Conservation (phyloP, 2,113 vertebrate species). For the Amblyopsis rosae region DNA sequence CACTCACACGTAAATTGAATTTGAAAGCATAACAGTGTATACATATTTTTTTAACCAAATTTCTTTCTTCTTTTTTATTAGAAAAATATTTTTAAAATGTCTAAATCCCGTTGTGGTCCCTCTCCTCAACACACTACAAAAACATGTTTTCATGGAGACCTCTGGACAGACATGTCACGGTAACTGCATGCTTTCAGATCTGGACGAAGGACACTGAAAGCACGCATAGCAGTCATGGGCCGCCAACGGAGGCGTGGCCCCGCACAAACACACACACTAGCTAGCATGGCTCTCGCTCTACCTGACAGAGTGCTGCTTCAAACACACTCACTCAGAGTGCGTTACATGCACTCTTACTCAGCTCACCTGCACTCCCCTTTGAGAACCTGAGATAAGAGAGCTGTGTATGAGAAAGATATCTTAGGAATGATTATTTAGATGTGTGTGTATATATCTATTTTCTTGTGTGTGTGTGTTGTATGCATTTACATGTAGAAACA, state of each 20-base stretch:
- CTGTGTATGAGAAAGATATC: not conserved
- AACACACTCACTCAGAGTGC: not conserved
- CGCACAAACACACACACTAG: not conserved
- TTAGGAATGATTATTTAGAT: not conserved
- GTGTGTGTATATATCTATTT: not conserved
- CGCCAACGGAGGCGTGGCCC: not conserved
- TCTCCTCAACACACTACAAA: too few relatives aligned
- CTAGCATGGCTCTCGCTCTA: not conserved
- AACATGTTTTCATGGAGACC: too few relatives aligned
- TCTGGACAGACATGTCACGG: not conserved
- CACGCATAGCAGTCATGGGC: not conserved
- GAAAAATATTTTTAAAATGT: too few relatives aligned
- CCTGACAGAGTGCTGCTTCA: not conserved
- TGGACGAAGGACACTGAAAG: not conserved
- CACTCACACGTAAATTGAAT: too few relatives aligned
- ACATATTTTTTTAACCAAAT: too few relatives aligned
- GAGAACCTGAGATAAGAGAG: conserved; percentile 19
- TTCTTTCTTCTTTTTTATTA: too few relatives aligned
- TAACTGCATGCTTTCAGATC: not conserved
- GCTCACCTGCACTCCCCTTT: not conserved
- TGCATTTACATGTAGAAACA: not conserved
- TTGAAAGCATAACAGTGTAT: too few relatives aligned
- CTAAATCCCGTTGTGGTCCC: too few relatives aligned
- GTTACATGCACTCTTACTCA: too few relatives aligned
- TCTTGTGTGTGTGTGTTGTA: not conserved